Conservation (phyloP, 2,113 vertebrate genomes). For the Eolophus roseicapilla region DNA sequence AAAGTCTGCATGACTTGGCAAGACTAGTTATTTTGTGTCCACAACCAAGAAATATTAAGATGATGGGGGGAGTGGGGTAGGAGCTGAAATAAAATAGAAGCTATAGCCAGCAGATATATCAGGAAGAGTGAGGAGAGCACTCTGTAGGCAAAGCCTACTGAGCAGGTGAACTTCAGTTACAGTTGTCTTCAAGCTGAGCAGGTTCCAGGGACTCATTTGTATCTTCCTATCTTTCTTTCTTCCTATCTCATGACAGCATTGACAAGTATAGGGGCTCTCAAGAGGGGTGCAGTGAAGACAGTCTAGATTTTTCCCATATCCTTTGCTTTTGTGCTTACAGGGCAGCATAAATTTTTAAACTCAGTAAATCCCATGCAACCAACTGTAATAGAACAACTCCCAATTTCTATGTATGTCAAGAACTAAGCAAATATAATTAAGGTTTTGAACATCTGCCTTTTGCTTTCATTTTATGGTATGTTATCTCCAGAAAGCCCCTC, state of each 20-base stretch:
- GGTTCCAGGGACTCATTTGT: not conserved
- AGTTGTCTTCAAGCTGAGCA: not conserved
- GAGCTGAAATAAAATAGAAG: not conserved
- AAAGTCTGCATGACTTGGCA: not conserved
- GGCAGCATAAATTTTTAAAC: not conserved
- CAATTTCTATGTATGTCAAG: not conserved
- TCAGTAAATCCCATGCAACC: not conserved
- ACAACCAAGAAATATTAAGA: not conserved
- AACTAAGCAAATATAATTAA: not conserved
- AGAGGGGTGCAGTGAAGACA: not conserved
- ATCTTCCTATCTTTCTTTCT: not conserved
- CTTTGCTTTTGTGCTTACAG: not conserved
- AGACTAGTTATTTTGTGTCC: not conserved
- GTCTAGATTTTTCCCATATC: not conserved
- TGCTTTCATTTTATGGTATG: not conserved
- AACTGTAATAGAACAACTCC: not conserved
- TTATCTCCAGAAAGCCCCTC: not conserved
- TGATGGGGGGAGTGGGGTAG: not conserved
- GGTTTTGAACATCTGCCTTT: not conserved
- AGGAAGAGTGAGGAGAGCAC: not conserved
- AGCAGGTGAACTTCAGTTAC: not conserved
- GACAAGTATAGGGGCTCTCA: not conserved
- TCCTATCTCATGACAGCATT: not conserved
- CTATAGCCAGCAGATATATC: not conserved
- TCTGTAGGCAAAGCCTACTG: not conserved